A percentile compares a stretch with the other conserved stretches of the same genome.
These are phyloP conservation scores for Panagrolaimus sp. DNA, from an alignment of 1,140 invertebrate genomes.

Conservation along the genomic window DNA sequence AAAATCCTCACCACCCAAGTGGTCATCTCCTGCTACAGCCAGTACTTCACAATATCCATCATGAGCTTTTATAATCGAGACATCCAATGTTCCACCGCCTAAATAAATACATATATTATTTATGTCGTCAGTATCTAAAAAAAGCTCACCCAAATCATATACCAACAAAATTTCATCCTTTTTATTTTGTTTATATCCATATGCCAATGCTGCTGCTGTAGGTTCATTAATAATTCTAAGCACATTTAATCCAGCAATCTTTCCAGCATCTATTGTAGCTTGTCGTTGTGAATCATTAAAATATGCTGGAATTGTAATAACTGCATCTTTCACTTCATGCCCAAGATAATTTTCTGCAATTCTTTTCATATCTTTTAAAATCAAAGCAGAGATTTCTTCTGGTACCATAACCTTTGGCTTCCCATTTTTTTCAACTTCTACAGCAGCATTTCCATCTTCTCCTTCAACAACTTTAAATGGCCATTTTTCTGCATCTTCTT, in stretches of 20 bases:
- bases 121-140: too few relatives aligned
- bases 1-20: slow-evolving; percentile 92
- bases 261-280: slow-evolving; percentile 71
- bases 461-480: slow-evolving; percentile 60
- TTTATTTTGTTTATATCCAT: slow-evolving; percentile 74
- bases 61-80: slow-evolving; percentile 87
- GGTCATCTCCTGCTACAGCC: slow-evolving; percentile 75
- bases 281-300: slow-evolving; percentile 71
- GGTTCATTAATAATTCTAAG: slow-evolving; percentile 74
- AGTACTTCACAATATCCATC: slow-evolving; percentile 90
- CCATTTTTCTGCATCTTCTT: slow-evolving; percentile 66
- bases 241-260: slow-evolving; percentile 65
- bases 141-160: slow-evolving; percentile 89
- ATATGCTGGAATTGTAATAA: slow-evolving; percentile 60
- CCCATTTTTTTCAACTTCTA: slow-evolving; percentile 62
- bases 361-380: slow-evolving; percentile 65
- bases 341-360: slow-evolving; percentile 60
- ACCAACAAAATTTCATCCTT: slow-evolving; percentile 63
- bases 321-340: slow-evolving; percentile 62
- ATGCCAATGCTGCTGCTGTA: slow-evolving; percentile 75
- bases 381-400: slow-evolving; percentile 65
- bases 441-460: slow-evolving; percentile 56
- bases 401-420: slow-evolving; percentile 63
- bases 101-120: too few relatives aligned
- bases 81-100: slow-evolving; percentile 96